A percentile compares a stretch with the other conserved stretches of the same genome.
Evolutionary conservation across 2,888 invertebrate species (phyloP).

Genomic region (Drosophila nr. medialis): DNA sequence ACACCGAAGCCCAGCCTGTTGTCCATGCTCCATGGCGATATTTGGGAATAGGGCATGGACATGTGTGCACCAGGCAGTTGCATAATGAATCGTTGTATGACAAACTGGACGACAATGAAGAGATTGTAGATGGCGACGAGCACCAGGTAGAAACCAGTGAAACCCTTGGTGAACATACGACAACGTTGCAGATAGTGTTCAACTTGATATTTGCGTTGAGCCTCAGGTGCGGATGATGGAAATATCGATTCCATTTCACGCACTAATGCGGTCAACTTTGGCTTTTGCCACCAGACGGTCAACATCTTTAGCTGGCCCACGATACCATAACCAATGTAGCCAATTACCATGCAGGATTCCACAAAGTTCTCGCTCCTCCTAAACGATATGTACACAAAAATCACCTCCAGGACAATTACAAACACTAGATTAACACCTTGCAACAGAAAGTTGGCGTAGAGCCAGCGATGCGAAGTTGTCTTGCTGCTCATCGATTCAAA

Average conservation of each 20-base stretch:
- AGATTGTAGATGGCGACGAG: constrained; percentile 77
- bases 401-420: constrained; percentile 14
- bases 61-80: constrained; percentile 42
- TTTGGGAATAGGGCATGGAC: constrained; percentile 63
- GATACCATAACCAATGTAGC: constrained; percentile 27
- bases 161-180: constrained; percentile 51
- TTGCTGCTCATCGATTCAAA: constrained; percentile 23
- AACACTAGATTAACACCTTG: constrained; percentile 29
- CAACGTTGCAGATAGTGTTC: constrained; percentile 42
- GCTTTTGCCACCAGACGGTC: constrained; percentile 40
- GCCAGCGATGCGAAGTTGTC: constrained; percentile 4
- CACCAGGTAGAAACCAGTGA: constrained; percentile 70
- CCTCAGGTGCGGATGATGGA: constrained; percentile 33
- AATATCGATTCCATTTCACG: constrained; percentile 56
- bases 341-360: constrained; percentile 33
- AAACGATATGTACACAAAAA: constrained; percentile 17
- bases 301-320: constrained; percentile 39
- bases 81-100: constrained; percentile 36
- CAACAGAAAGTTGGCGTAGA: constrained; percentile 11
- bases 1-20: constrained; percentile 54
- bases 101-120: constrained; percentile 53
- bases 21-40: constrained; percentile 70
- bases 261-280: constrained; percentile 53
- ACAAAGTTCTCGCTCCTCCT: constrained; percentile 32
- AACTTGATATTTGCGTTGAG: constrained; percentile 48